Base-by-base conservation (phyloP, 2,888 invertebrate species). In the Leistus spinibarbis region DNA sequence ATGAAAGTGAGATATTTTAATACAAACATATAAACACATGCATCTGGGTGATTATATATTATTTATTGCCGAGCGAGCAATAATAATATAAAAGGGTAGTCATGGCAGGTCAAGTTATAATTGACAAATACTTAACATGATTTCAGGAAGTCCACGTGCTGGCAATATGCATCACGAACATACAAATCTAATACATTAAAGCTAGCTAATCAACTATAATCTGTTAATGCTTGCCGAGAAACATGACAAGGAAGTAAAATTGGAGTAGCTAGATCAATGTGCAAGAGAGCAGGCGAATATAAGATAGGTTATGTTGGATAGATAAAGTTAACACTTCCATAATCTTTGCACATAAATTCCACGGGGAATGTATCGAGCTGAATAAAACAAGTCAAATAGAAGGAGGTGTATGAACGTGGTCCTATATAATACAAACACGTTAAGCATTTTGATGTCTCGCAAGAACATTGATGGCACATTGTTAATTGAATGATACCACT, bases 311-410 rank as follows among this genome's bases (percentile, higher is more conserved):
- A 60, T 73, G 73, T 67, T 67, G 60, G 60, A 57, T 67, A 62
- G 67, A 67, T 73, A 67, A 73, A 73, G 67, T 73, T 73, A 73
- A 67, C 73, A 60, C 66, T 63, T 73, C 23, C 40, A 66, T 73
- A 73, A 73, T 73, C 73, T 73, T 73, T 67, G 67, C 73, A 73
- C 73, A 72, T 72, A 72, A 65, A 72, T 72, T 65, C 40, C 40
- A 40, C 13, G 40, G 40, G 40, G 40, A 40, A 40, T 40, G 40
- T 7, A 40, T 65, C 66, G 66, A 64, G 16, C 13, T 23, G 64
- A 23, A 64, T 60, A n/a, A 60, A 17, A 60, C 60, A 19, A 57
- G 57, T 57, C 57, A 57, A n/a, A 60, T 13, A 60, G 19, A 17
- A 10, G 17, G 20, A 60, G 2, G 10, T 22, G 20, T 20, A 9